Base-by-base conservation (phyloP, 2,888 invertebrate genomes). In the Ectemnius continuus region DNA sequence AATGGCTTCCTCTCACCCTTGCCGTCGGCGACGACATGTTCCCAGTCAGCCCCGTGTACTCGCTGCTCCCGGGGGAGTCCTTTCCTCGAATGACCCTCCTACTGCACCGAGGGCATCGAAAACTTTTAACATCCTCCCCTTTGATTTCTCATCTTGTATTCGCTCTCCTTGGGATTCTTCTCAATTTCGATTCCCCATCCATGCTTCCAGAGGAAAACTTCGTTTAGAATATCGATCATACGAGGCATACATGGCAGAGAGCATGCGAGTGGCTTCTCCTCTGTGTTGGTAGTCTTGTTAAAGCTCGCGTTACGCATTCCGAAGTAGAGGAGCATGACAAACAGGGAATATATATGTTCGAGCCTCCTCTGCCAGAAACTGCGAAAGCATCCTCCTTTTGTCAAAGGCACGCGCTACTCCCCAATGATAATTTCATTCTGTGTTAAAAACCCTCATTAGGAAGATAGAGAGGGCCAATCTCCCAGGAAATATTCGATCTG, bases 61-160 rank as follows among this genome's bases (percentile, higher is more conserved):
- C 75, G 77, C 73, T 83, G 77, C 73, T 83, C 87, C 84, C 86
- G 52, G 65, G 84, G 84, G 86, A 86, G 78, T 81, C 83, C 79
- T 86, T 87, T 82, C 86, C 82, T 78, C 81, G 83, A 86, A 86
- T 85, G 80, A 83, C 77, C 84, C 71, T 73, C 47, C 72, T 61
- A 81, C 72, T 52, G 62, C 73, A 75, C 78, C 82, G 78, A 81
- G 83, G 79, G 82, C 85, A 87, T 87, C 86, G 86, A 84, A 86
- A 84, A 82, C 87, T 87, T 87, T 87, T 87, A 36, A 36, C 86
- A 85, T 84, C 85, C 80, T 83, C 82, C 81, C 82, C 80, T 86
- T 84, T 86, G 83, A 86, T 84, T 86, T 80, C 75, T 78, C 71
- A 69, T 81, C 69, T 73, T 71, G 60, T 66, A 61, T 58, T 46